A percentile compares a stretch with the other conserved stretches of the same genome.
These are phyloP conservation scores for Hydropotes inermis DNA, from an alignment of 2,113 vertebrate genomes.

Conservation along the genomic window DNA sequence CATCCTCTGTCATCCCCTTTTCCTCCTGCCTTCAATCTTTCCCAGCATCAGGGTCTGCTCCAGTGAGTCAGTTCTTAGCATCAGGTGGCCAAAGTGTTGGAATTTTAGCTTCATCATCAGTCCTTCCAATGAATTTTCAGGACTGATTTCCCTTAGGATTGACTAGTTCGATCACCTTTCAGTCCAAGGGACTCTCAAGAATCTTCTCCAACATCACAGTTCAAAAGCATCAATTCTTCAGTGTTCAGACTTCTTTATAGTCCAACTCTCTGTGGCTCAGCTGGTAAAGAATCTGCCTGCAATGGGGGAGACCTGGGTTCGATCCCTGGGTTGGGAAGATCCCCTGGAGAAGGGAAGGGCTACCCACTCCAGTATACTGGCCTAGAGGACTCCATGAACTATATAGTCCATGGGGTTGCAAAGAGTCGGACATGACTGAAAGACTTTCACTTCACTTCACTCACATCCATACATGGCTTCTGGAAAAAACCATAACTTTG, in stretches of 20 bases:
- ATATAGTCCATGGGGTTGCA: not conserved
- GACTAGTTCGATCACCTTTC: not conserved
- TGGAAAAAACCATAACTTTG: not conserved
- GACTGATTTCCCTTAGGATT: not conserved
- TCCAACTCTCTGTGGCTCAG: not conserved
- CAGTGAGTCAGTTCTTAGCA: not conserved
- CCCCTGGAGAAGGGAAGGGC: not conserved
- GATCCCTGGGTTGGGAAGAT: not conserved
- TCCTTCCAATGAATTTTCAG: not conserved
- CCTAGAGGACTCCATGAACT: not conserved
- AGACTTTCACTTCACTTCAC: not conserved
- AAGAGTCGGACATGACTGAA: not conserved
- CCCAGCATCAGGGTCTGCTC: not conserved
- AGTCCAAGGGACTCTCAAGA: not conserved
- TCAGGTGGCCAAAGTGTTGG: not conserved
- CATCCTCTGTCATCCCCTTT: not conserved
- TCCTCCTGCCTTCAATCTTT: not conserved
- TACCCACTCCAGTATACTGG: not conserved
- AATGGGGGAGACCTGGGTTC: not conserved
- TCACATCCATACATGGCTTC: not conserved
- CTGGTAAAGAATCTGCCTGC: not conserved
- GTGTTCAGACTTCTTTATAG: not conserved
- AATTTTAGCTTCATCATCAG: not conserved
- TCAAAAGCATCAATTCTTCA: not conserved
- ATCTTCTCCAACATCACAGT: not conserved